phyloP scores from a whole-genome alignment of 2,888 invertebrate genomes.

The Mechanitis mazaeus region DNA sequence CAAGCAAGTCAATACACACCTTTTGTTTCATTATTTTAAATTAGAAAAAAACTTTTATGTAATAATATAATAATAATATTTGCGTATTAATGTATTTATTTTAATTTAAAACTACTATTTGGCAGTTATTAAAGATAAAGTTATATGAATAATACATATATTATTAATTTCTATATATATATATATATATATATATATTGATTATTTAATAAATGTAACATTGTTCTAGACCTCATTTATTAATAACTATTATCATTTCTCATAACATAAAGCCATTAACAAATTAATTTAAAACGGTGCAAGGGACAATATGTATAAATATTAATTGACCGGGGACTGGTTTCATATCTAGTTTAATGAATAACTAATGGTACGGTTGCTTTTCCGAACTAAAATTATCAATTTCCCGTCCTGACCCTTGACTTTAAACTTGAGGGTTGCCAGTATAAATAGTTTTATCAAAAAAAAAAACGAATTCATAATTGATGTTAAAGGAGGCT shows the following conservation, averaged over 20 bases:
- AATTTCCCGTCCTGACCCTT: constrained; percentile 60
- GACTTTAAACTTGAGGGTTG: constrained; percentile 58
- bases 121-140: too few species aligned
- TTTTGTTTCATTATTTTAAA: too few species aligned
- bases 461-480: too few species aligned
- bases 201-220: neutral
- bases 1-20: too few species aligned
- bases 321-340: constrained; percentile 58
- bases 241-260: neutral
- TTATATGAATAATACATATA: too few species aligned
- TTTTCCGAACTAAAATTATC: constrained; percentile 63
- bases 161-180: too few species aligned
- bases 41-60: too few species aligned
- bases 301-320: constrained; percentile 58
- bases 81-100: too few species aligned
- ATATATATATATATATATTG: too few species aligned
- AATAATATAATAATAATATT: too few species aligned
- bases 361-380: constrained; percentile 65
- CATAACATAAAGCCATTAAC: constrained; percentile 35
- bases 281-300: constrained; percentile 65
- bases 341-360: constrained; percentile 66
- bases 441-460: neutral
- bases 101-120: too few species aligned
- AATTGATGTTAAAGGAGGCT: too few species aligned
- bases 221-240: neutral